Evolutionary conservation across 2,113 vertebrate species (phyloP), one percentile per base, ranked within the genome.

Genomic region (Corythoichthys intestinalis): DNA sequence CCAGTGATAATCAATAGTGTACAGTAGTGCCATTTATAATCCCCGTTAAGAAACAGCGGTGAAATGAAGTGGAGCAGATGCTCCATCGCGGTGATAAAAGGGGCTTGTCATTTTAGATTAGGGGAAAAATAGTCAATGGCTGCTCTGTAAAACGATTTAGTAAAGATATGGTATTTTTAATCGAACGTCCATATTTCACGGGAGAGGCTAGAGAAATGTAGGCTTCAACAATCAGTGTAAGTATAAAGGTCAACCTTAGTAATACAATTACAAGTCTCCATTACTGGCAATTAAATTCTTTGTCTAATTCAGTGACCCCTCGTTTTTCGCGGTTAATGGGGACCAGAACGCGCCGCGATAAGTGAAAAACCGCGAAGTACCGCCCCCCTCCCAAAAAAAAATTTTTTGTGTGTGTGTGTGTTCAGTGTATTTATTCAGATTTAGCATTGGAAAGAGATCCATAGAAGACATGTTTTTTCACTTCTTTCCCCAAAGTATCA

Each of bases 1-100:
- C 79, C 70, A 35, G 4, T 20, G 0, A 9, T 44, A 75, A 87
- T 87, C 86, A 81, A 83, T 89, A 79, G 46, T 50, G 61, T 74
- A 66, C 35, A 69, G 75, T 75, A 69, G 70, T 65, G 28, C 67
- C 74, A 73, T 86, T 34, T 2, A 58, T 81, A 77, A 84, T 85
- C 71, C 66, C 65, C 4, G 10, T 73, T 70, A 79, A 82, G 65
- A 61, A 76, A 70, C 41, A 75, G 72, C 4, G 79, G 82, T 77
- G 15, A 85, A 83, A 87, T 85, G 75, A 87, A 77, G 50, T 39
- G 1, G 35, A 50, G 17, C 53, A 62, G 67, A 49, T 74, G 4
- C 61, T 17, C 4, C 48, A 53, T 72, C 47, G 12, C 47, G 39
- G 47, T 58, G 77, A 68, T 74, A 65, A 37, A 38, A 54, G 39